phyloP scores from a whole-genome alignment of 35 echinoderm and acorn worm species.

The Anneissia japonica region DNA sequence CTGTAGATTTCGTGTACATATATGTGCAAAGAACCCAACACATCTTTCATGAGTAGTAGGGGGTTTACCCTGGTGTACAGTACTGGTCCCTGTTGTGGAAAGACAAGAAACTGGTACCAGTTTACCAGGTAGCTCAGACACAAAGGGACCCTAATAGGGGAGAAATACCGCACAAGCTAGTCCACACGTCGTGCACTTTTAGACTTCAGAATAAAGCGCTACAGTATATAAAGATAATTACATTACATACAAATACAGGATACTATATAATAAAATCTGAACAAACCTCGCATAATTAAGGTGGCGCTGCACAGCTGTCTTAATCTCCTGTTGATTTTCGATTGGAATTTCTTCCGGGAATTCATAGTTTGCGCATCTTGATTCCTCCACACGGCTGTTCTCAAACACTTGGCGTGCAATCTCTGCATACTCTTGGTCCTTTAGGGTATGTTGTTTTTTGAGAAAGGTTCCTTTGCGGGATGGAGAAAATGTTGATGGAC shows the following conservation, averaged over 20 bases:
- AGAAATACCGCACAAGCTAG: too few relatives aligned
- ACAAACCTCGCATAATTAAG: conserved; percentile 81
- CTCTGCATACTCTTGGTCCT: conserved; percentile 3
- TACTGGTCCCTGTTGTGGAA: too few relatives aligned
- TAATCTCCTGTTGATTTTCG: conserved; percentile 72
- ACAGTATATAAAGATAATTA: too few relatives aligned
- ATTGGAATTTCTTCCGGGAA: conserved; percentile 91
- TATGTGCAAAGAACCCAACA: too few relatives aligned
- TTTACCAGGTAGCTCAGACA: too few relatives aligned
- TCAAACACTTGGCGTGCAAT: conserved; percentile 31
- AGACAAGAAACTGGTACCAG: too few relatives aligned
- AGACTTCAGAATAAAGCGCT: too few relatives aligned
- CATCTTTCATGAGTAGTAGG: too few relatives aligned
- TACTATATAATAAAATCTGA: neutral
- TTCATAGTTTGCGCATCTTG: conserved; percentile 80
- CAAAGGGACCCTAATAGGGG: too few relatives aligned
- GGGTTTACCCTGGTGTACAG: too few relatives aligned
- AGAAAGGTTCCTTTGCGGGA: neutral
- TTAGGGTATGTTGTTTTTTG: neutral
- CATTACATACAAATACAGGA: neutral
- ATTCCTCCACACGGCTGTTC: conserved; percentile 45
- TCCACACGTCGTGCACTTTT: too few relatives aligned
- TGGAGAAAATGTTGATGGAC: conserved; percentile 5
- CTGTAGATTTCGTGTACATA: too few relatives aligned
- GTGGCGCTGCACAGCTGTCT: conserved; percentile 59